Percentiles rank a stretch among this genome's conserved stretches.
Evolutionary conservation across 2,113 vertebrate genomes (phyloP).

Genomic region (Grus americana): DNA sequence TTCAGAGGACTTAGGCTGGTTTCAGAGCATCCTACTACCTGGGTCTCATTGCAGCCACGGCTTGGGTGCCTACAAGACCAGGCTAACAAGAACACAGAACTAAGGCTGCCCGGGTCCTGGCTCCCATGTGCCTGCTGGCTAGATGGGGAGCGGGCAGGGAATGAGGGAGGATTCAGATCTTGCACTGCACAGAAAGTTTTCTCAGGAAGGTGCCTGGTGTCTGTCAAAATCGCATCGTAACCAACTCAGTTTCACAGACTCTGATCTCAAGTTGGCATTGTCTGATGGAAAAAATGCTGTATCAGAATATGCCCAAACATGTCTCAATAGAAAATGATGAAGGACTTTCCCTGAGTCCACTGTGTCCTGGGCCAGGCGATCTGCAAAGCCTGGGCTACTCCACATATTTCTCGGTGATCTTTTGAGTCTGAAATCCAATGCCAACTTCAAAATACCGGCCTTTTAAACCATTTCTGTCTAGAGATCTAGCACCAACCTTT

Average conservation of each 20-base stretch:
- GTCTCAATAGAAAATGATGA: background rate
- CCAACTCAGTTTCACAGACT: background rate
- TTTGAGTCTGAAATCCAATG: background rate
- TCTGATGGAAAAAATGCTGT: background rate
- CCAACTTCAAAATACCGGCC: background rate
- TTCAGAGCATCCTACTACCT: background rate
- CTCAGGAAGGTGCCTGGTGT: background rate
- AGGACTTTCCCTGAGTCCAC: background rate
- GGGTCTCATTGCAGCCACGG: background rate
- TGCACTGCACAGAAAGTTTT: background rate
- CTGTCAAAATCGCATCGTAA: background rate
- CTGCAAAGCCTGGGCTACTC: background rate
- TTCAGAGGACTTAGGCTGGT: background rate
- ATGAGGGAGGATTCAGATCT: background rate
- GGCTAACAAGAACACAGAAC: background rate
- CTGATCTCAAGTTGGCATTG: background rate
- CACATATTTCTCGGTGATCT: background rate
- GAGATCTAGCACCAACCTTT: background rate
- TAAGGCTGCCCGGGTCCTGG: background rate
- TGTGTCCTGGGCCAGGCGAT: background rate
- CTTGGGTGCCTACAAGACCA: background rate
- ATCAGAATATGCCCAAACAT: background rate
- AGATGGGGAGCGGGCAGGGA: background rate
- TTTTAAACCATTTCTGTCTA: background rate
- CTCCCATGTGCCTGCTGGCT: background rate